A percentile compares a stretch with the other conserved stretches of the same genome.
Conservation (phyloP, 64 coral and sea anemone species). For the Montipora efflorescens region DNA sequence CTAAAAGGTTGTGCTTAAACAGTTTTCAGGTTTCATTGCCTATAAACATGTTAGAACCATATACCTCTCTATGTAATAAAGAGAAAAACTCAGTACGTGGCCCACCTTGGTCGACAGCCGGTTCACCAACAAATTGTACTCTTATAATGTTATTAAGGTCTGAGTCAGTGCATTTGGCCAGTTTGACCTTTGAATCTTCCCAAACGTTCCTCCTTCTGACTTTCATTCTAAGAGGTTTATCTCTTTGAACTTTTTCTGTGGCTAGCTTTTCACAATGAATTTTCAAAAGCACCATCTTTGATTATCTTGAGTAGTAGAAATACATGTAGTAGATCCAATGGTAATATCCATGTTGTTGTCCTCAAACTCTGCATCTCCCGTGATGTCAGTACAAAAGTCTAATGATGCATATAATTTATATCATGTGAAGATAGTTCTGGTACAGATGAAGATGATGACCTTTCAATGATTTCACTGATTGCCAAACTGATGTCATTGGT, state of each 20-base stretch:
- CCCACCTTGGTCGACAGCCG: slow-evolving; percentile 78
- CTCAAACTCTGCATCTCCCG: slow-evolving; percentile 18
- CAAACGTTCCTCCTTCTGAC: slow-evolving; percentile 79
- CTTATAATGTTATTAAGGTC: slow-evolving; percentile 83
- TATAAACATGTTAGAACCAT: slow-evolving; percentile 71
- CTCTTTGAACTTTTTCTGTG: slow-evolving; percentile 25
- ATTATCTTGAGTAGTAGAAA: not conserved
- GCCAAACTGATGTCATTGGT: slow-evolving; percentile 27
- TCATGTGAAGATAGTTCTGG: slow-evolving; percentile 37
- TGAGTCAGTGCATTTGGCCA: slow-evolving; percentile 60
- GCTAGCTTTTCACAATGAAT: slow-evolving; percentile 29
- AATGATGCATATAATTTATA: not conserved
- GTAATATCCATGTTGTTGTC: slow-evolving; percentile 37
- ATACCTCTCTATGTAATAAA: slow-evolving; percentile 84
- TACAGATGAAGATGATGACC: slow-evolving; percentile 18
- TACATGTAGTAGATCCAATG: slow-evolving; percentile 17
- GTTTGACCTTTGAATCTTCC: slow-evolving; percentile 87
- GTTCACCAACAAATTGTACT: slow-evolving; percentile 87
- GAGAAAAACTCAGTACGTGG: slow-evolving; percentile 81
- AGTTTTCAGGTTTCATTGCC: slow-evolving; percentile 72
- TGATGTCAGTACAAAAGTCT: slow-evolving; percentile 24
- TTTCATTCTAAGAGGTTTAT: slow-evolving; percentile 61
- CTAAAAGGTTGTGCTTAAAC: slow-evolving; percentile 83
- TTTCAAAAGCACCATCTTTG: slow-evolving; percentile 22
- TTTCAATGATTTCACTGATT: slow-evolving; percentile 22